phyloP scores from a whole-genome alignment of 2,113 vertebrate species.

The Laticauda colubrina region DNA sequence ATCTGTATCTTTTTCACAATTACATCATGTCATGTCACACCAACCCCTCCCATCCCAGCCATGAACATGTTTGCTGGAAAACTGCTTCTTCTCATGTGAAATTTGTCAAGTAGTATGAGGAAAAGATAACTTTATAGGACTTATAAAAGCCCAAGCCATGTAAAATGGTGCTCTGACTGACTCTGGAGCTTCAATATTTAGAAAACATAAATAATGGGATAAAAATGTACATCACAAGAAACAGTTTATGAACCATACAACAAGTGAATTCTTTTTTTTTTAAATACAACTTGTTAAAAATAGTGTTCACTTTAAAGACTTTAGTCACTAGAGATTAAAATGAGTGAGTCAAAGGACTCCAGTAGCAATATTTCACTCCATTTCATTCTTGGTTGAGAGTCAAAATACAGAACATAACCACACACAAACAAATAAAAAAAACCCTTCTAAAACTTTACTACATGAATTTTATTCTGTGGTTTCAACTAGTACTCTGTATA shows the following conservation, averaged over 20 bases:
- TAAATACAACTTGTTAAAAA: constrained; percentile 52
- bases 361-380: constrained; percentile 44
- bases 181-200: constrained; percentile 47
- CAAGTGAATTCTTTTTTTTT: constrained; percentile 51
- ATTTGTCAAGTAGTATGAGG: background rate
- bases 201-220: constrained; percentile 61
- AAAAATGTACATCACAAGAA: constrained; percentile 55
- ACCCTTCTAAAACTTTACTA: constrained; percentile 35
- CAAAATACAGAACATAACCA: background rate
- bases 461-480: constrained; percentile 23
- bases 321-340: constrained; percentile 44
- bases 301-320: constrained; percentile 49
- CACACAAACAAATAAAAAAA: background rate
- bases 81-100: background rate
- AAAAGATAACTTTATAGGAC: background rate
- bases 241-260: constrained; percentile 40
- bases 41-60: background rate
- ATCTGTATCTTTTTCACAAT: background rate
- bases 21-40: background rate
- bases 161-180: constrained; percentile 51
- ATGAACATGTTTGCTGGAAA: background rate
- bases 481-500: constrained; percentile 14
- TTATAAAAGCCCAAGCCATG: background rate
- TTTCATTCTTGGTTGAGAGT: constrained; percentile 15
- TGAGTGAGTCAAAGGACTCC: constrained; percentile 49